These are phyloP conservation scores for Coenonympha glycerion DNA, from an alignment of 2,888 invertebrate species.

Conservation along the genomic window DNA sequence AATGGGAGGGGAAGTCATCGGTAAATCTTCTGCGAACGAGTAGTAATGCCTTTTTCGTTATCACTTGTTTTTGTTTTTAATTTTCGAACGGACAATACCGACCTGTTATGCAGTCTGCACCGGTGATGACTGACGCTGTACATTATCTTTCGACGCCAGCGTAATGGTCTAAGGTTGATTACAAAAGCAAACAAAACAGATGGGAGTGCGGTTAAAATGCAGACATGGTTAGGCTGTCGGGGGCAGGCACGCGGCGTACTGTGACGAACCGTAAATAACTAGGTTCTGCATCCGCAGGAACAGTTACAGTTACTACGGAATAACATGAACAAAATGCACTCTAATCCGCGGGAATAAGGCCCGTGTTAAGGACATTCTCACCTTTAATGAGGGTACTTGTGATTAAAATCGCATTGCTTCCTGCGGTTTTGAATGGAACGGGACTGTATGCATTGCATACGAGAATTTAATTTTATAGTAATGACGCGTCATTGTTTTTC, in stretches of 20 bases:
- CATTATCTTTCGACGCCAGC: conserved; percentile 10
- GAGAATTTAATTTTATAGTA: conserved; percentile 32
- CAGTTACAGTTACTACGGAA: conserved; percentile 39
- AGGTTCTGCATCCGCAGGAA: conserved; percentile 46
- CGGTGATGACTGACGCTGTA: conserved; percentile 12
- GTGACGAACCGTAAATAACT: conserved; percentile 54
- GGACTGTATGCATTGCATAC: conserved; percentile 47
- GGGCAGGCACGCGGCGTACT: conserved; percentile 47
- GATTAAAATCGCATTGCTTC: conserved; percentile 63
- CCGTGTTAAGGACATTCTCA: conserved; percentile 15
- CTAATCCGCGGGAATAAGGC: conserved; percentile 29
- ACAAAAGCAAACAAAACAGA: conserved; percentile 57
- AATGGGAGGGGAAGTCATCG: no score
- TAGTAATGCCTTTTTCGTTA: no score
- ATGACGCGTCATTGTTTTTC: conserved; percentile 29
- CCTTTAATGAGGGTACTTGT: conserved; percentile 38
- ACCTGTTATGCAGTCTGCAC: background rate
- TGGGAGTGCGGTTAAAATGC: conserved; percentile 47
- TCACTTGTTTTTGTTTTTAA: no score
- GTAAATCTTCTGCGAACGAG: no score
- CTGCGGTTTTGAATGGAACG: conserved; percentile 54
- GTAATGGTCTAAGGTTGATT: conserved; percentile 40
- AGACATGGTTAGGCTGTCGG: conserved; percentile 42
- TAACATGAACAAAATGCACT: conserved; percentile 30
- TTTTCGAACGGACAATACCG: no score